Evolutionary conservation across 2,888 invertebrate species (phyloP).

Genomic region (Eupithecia dodoneata): DNA sequence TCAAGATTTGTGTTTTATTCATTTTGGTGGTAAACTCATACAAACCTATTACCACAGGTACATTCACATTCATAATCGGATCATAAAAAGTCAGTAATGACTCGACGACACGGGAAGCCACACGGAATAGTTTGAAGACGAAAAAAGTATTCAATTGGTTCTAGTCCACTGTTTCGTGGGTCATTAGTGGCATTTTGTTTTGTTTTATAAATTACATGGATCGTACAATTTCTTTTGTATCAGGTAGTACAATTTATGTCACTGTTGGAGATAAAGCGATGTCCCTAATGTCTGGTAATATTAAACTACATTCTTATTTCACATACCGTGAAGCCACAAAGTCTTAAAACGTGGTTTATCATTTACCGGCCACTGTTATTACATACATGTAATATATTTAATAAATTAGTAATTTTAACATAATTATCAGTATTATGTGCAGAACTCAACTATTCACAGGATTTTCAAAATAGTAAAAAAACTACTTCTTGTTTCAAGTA

Average conservation of each 20-base stretch:
- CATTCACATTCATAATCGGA: conserved; percentile 4
- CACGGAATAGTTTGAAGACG: conserved; percentile 60
- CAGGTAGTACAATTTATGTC: conserved; percentile 8
- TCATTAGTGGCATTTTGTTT: conserved; percentile 54
- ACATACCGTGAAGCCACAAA: conserved; percentile 29
- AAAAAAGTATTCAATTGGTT: conserved; percentile 65
- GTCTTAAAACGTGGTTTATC: conserved; percentile 3
- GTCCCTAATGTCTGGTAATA: conserved; percentile 33
- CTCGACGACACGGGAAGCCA: conserved; percentile 54
- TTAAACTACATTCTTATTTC: conserved; percentile 29
- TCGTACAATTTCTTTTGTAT: conserved; percentile 10
- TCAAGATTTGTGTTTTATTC: neutral
- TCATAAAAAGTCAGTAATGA: conserved; percentile 34
- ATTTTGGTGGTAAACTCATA: neutral
- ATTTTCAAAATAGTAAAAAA: neutral
- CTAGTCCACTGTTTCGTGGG: conserved; percentile 55
- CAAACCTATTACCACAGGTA: neutral
- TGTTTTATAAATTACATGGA: conserved; percentile 28
- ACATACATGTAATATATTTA: neutral
- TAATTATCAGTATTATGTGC: neutral
- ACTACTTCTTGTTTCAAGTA: too few species aligned
- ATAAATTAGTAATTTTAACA: neutral
- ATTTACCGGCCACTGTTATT: neutral
- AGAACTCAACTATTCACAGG: neutral
- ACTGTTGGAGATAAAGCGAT: conserved; percentile 6